phyloP scores from a whole-genome alignment of 2,113 vertebrate genomes.

The Chloebia gouldiae region DNA sequence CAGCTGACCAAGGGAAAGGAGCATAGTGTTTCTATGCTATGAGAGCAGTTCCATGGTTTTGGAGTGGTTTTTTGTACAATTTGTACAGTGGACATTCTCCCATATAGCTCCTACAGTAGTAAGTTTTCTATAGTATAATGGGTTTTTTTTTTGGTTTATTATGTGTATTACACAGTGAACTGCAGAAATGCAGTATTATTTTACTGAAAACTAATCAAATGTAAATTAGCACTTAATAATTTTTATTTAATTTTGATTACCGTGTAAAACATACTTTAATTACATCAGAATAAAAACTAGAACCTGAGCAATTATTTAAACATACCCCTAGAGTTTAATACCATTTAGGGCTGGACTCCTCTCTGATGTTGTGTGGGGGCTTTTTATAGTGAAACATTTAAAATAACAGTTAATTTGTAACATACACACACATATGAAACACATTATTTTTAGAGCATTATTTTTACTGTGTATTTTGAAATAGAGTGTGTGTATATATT shows the following conservation, averaged over 20 bases:
- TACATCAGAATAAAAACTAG: slow-evolving; percentile 24
- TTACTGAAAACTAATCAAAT: neutral
- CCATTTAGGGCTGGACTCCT: neutral
- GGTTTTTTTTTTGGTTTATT: neutral
- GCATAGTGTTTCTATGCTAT: neutral
- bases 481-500: neutral
- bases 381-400: slow-evolving; percentile 29
- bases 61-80: neutral
- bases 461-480: slow-evolving; percentile 39
- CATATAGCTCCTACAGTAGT: neutral
- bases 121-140: neutral
- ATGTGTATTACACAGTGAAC: neutral
- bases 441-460: slow-evolving; percentile 32
- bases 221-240: slow-evolving; percentile 9
- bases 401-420: slow-evolving; percentile 64
- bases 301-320: slow-evolving; percentile 48
- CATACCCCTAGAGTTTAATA: slow-evolving; percentile 1
- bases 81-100: neutral
- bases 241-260: slow-evolving; percentile 35
- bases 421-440: slow-evolving; percentile 27
- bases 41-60: neutral
- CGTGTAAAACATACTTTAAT: slow-evolving; percentile 2
- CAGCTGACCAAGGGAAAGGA: neutral
- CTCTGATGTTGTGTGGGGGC: slow-evolving; percentile 1
- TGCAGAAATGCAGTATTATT: neutral